Evolutionary conservation across 2,888 invertebrate species (phyloP).

Genomic region (Ecliptopera silaceata): DNA sequence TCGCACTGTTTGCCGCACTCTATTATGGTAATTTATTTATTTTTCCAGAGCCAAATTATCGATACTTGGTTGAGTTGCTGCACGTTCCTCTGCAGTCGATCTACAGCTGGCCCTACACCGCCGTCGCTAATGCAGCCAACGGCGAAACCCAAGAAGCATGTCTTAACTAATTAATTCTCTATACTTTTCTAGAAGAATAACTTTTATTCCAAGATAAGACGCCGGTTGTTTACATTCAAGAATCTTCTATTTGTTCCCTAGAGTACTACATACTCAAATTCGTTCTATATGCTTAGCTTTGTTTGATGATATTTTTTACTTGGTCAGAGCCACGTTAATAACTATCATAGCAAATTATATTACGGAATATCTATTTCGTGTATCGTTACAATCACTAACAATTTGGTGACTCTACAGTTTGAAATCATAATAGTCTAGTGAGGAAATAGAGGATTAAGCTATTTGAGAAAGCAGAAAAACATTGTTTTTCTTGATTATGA

Average conservation of each 20-base stretch:
- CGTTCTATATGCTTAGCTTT: background rate
- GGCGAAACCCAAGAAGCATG: constrained; percentile 60
- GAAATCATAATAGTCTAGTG: background rate
- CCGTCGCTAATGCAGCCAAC: constrained; percentile 48
- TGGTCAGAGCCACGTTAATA: no score
- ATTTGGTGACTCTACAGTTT: background rate
- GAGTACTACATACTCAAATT: background rate
- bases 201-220: background rate
- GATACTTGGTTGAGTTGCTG: constrained; percentile 92
- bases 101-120: constrained; percentile 84
- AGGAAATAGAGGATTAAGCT: background rate
- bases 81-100: constrained; percentile 94
- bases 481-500: background rate
- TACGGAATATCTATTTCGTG: background rate
- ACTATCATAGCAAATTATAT: background rate
- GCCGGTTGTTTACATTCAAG: background rate
- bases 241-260: background rate
- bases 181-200: constrained; percentile 5
- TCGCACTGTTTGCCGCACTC: no score
- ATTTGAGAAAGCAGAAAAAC: background rate
- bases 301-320: background rate
- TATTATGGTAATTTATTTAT: background rate
- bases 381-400: background rate
- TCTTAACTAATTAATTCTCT: constrained; percentile 41
- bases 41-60: constrained; percentile 92